A percentile compares a stretch with the other conserved stretches of the same genome.
Evolutionary conservation across 2,797 vertebrate genomes (phyloP).

Genomic region (Chanos chanos): DNA sequence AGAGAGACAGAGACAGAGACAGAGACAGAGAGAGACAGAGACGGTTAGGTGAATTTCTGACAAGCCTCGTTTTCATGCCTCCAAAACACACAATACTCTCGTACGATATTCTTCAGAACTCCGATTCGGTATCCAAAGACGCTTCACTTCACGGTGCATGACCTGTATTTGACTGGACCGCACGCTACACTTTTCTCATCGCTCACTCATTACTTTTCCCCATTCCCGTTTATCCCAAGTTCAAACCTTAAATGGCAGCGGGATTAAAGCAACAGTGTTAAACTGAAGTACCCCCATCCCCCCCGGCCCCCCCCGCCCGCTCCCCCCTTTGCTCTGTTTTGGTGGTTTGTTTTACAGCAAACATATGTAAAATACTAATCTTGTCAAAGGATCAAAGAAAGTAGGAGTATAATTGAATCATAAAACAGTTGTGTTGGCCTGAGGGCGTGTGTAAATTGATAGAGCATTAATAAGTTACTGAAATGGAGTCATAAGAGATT

Average conservation of each 20-base stretch:
- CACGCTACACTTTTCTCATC: slow-evolving; percentile 33
- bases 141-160: no score
- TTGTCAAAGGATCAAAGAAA: slow-evolving; percentile 22
- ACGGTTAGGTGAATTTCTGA: no score
- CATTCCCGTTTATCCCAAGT: background rate
- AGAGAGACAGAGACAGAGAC: no score
- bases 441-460: background rate
- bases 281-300: no score
- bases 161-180: no score
- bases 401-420: slow-evolving; percentile 8
- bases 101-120: no score
- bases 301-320: no score
- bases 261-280: background rate
- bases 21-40: no score
- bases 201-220: background rate
- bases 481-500: background rate
- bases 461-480: background rate
- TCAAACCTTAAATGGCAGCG: background rate
- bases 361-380: slow-evolving; percentile 33
- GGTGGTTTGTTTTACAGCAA: slow-evolving; percentile 17
- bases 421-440: background rate
- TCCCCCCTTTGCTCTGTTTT: background rate
- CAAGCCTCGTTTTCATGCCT: no score
- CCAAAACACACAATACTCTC: no score
- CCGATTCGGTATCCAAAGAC: no score